phyloP scores from a whole-genome alignment of 2,113 vertebrate genomes.

The Hemiprocne comata region DNA sequence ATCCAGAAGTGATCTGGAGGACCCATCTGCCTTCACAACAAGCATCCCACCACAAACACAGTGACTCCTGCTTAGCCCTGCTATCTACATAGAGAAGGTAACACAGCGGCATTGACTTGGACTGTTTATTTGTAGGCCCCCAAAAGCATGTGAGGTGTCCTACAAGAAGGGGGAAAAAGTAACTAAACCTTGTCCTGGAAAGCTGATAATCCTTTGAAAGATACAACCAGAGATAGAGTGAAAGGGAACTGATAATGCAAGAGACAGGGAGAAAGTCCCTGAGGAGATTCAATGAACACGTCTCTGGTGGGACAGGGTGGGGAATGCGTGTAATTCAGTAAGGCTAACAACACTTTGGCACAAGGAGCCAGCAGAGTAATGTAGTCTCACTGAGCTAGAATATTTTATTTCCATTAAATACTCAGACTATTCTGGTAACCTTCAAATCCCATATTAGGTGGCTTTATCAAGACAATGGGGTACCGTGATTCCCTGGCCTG shows the following conservation, averaged over 20 bases:
- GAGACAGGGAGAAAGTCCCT: neutral
- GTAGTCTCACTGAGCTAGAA: neutral
- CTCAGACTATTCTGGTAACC: neutral
- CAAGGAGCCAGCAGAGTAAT: neutral
- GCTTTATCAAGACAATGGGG: neutral
- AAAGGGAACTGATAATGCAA: neutral
- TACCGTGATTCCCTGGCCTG: neutral
- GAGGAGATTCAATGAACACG: neutral
- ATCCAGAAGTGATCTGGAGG: neutral
- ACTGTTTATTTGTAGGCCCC: neutral
- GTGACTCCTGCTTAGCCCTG: neutral
- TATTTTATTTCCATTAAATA: neutral
- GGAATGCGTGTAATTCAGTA: neutral
- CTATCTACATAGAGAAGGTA: neutral
- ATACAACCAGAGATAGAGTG: neutral
- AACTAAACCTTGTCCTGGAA: neutral
- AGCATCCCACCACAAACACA: neutral
- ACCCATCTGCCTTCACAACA: neutral
- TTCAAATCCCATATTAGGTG: neutral
- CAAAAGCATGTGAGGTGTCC: accelerated
- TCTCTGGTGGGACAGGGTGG: neutral
- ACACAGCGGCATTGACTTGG: accelerated
- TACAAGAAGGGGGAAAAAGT: neutral
- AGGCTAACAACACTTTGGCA: neutral
- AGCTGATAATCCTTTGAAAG: neutral